Percentiles rank a stretch among this genome's conserved stretches.
Evolutionary conservation across 2,797 vertebrate genomes (phyloP).

Genomic region (Anguilla anguilla): DNA sequence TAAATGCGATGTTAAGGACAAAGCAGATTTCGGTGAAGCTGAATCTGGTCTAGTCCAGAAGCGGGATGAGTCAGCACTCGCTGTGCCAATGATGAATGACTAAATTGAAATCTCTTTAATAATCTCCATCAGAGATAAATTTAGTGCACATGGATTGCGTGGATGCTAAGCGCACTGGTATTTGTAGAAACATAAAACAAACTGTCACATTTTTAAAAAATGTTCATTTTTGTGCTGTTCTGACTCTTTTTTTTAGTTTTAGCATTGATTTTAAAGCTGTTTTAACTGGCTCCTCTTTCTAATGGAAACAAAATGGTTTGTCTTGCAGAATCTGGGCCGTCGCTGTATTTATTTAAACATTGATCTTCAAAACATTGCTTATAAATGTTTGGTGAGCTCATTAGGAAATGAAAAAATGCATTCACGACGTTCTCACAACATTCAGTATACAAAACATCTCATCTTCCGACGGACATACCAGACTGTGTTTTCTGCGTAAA

Average conservation of each 20-base stretch:
- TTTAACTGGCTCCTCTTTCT: not conserved
- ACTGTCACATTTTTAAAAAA: not conserved
- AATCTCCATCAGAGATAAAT: not conserved
- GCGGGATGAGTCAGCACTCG: not conserved
- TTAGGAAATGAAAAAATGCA: not conserved
- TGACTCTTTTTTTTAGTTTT: not conserved
- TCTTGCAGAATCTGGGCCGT: not conserved
- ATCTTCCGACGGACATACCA: not conserved
- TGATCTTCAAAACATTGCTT: not conserved
- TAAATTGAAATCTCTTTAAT: not conserved
- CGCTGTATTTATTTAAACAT: not conserved
- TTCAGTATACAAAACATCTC: not conserved
- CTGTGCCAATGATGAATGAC: not conserved
- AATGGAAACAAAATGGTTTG: not conserved
- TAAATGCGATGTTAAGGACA: not conserved
- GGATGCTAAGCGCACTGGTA: not conserved
- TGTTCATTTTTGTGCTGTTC: not conserved
- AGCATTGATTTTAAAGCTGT: not conserved
- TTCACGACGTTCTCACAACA: not conserved
- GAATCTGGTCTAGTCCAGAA: not conserved
- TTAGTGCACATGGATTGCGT: not conserved
- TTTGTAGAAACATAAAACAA: not conserved
- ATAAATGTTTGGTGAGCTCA: not conserved
- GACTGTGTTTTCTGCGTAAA: not conserved
- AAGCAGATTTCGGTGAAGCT: not conserved